These are phyloP conservation scores for Acanthococcus lagerstroemiae DNA, from an alignment of 2,888 invertebrate species.

Conservation along the genomic window DNA sequence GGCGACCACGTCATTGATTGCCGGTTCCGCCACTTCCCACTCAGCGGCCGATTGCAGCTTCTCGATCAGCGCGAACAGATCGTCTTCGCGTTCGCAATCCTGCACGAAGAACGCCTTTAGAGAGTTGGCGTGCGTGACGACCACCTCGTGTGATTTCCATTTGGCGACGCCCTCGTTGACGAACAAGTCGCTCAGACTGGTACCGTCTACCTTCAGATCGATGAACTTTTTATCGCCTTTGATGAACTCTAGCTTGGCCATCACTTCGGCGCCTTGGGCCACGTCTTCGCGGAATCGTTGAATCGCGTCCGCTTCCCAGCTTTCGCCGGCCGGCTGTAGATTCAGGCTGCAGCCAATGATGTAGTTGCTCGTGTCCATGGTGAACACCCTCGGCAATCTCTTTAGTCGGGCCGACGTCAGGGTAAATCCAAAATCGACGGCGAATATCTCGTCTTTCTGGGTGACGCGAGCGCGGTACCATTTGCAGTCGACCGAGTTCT, in stretches of 20 bases:
- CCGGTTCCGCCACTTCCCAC: conserved; percentile 4
- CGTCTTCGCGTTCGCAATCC: conserved; percentile 52
- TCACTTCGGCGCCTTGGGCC: conserved; percentile 48
- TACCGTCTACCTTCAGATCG: conserved; percentile 51
- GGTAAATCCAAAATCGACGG: conserved; percentile 60
- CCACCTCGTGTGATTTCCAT: conserved; percentile 48
- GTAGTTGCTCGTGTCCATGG: conserved; percentile 46
- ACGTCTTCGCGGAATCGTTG: conserved; percentile 56
- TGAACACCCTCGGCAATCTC: conserved; percentile 44
- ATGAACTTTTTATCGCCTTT: conserved; percentile 38
- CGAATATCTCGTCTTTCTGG: conserved; percentile 40
- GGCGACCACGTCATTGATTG: conserved; percentile 49
- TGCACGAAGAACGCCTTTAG: conserved; percentile 66
- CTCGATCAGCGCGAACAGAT: conserved; percentile 38
- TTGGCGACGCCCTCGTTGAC: conserved; percentile 43
- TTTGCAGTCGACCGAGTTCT: conserved; percentile 65
- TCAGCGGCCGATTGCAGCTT: conserved; percentile 1
- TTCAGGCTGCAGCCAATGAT: conserved; percentile 32
- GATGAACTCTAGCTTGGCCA: conserved; percentile 49
- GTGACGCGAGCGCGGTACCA: conserved; percentile 72
- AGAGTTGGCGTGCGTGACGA: conserved; percentile 56
- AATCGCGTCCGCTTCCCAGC: conserved; percentile 58
- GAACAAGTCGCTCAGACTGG: conserved; percentile 54
- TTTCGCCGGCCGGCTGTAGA: conserved; percentile 51
- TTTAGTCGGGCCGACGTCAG: conserved; percentile 47